Evolutionary conservation across 1,140 invertebrate genomes (phyloP).

Genomic region (Trachymyrmex cornetzi): DNA sequence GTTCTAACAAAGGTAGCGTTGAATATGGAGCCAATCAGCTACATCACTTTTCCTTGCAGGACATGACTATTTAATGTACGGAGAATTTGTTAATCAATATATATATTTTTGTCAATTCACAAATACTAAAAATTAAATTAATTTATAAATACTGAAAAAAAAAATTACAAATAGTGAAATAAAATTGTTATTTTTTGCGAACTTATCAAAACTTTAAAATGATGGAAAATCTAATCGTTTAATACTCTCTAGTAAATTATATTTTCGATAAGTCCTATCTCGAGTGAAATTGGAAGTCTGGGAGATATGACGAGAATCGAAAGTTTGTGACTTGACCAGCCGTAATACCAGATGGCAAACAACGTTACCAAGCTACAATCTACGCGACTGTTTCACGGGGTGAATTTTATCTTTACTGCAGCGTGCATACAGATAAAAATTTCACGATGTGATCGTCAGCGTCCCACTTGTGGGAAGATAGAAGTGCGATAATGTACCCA

Average conservation of each 20-base stretch:
- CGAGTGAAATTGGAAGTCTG: not conserved
- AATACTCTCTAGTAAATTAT: not conserved
- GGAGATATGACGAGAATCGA: constrained; percentile 16
- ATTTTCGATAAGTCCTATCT: not conserved
- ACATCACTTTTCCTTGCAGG: constrained; percentile 24
- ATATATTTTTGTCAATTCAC: not conserved
- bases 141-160: not conserved
- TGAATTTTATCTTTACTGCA: constrained; percentile 49
- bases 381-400: not conserved
- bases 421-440: constrained; percentile 48
- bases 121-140: not conserved
- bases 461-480: constrained; percentile 25
- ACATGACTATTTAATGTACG: not conserved
- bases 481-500: constrained; percentile 29
- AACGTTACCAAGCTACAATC: constrained; percentile 52
- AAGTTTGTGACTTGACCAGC: constrained; percentile 44
- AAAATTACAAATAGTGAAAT: not conserved
- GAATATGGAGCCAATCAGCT: constrained; percentile 25
- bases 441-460: constrained; percentile 28
- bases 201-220: constrained; percentile 1
- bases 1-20: not conserved
- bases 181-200: not conserved
- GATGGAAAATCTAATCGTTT: not conserved
- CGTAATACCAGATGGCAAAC: constrained; percentile 51
- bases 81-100: not conserved